Conservation (phyloP, 2,113 vertebrate species). For the Plectropomus leopardus region DNA sequence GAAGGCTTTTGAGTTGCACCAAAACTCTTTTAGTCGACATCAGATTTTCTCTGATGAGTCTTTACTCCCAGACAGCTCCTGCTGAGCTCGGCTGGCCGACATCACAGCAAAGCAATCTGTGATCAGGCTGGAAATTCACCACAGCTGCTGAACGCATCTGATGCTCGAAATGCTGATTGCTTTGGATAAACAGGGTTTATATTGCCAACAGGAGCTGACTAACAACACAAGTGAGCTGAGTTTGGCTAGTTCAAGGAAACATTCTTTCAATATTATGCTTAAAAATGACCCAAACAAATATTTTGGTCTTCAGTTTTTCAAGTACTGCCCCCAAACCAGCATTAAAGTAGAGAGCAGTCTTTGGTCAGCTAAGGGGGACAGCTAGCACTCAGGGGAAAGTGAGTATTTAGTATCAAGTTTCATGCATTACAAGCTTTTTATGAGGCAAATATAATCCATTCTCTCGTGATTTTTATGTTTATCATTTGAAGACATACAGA, state of each 20-base stretch:
- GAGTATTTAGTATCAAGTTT: constrained; percentile 74
- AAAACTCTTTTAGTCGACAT: constrained; percentile 8
- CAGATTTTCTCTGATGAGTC: background rate
- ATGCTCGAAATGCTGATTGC: constrained; percentile 1
- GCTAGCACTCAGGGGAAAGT: constrained; percentile 41
- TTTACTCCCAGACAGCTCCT: background rate
- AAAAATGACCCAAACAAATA: background rate
- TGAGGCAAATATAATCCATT: constrained; percentile 74
- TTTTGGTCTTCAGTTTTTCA: constrained; percentile 32
- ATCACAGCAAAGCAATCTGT: constrained; percentile 30
- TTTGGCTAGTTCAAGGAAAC: constrained; percentile 39
- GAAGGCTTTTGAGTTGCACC: constrained; percentile 17
- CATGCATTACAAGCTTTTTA: constrained; percentile 19
- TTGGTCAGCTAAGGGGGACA: constrained; percentile 87
- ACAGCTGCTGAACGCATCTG: constrained; percentile 20
- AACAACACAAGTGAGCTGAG: background rate
- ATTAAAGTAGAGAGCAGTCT: constrained; percentile 86
- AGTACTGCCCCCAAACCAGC: background rate
- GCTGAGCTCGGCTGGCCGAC: constrained; percentile 1
- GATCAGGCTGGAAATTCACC: constrained; percentile 9
- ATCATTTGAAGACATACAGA: constrained; percentile 66
- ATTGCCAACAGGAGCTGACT: constrained; percentile 14
- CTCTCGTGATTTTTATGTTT: constrained; percentile 41
- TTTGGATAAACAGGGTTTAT: constrained; percentile 47
- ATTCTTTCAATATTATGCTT: background rate